phyloP scores from a whole-genome alignment of 2,113 vertebrate genomes.

The Suncus etruscus region DNA sequence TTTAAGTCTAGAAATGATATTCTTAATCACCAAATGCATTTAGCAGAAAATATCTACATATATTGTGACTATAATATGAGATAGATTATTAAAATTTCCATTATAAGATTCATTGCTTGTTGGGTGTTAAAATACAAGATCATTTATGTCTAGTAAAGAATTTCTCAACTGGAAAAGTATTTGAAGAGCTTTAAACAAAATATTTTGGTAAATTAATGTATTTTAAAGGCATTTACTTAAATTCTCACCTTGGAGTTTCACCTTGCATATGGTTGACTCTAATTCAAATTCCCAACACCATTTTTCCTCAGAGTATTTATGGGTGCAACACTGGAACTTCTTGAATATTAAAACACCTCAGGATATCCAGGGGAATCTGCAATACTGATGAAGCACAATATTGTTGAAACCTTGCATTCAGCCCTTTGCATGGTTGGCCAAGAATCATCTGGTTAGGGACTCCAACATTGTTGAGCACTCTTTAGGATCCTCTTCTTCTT shows the following conservation, averaged over 20 bases:
- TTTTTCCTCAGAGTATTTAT: too few relatives aligned
- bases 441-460: too few relatives aligned
- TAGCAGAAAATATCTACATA: conserved; percentile 29
- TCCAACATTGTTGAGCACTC: too few relatives aligned
- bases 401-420: too few relatives aligned
- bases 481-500: too few relatives aligned
- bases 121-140: background rate
- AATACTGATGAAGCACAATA: too few relatives aligned
- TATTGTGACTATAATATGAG: conserved; percentile 38
- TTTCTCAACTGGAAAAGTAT: background rate
- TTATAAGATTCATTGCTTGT: background rate
- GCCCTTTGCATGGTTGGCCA: too few relatives aligned
- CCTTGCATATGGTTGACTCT: too few relatives aligned
- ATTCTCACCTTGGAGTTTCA: background rate
- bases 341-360: too few relatives aligned
- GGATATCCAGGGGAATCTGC: too few relatives aligned
- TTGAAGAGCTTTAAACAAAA: conserved; percentile 20
- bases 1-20: conserved; percentile 27
- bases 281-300: too few relatives aligned
- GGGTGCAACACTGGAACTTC: too few relatives aligned
- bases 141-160: background rate
- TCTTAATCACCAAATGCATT: conserved; percentile 29
- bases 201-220: background rate
- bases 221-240: background rate
- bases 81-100: background rate